Conservation (phyloP, 2,888 invertebrate species). For the Onchidella celtica region DNA sequence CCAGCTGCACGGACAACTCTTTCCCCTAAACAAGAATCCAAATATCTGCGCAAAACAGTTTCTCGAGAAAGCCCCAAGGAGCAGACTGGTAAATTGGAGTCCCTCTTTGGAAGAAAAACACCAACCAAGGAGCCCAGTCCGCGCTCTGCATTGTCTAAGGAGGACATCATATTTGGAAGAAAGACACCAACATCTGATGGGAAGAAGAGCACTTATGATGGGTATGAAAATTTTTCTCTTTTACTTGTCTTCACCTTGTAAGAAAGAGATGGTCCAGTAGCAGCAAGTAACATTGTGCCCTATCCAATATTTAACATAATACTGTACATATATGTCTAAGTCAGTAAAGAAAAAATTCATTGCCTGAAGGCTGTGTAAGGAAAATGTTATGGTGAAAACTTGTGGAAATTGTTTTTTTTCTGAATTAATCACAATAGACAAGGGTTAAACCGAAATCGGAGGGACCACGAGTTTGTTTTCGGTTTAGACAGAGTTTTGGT, state of each 20-base stretch:
- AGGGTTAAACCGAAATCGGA: too few relatives aligned
- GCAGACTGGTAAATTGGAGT: slow-evolving; percentile 30
- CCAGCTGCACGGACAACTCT: slow-evolving; percentile 37
- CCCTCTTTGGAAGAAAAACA: slow-evolving; percentile 45
- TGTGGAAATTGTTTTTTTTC: too few relatives aligned
- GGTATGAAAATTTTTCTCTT: slow-evolving; percentile 21
- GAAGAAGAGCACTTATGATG: slow-evolving; percentile 27
- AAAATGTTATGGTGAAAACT: too few relatives aligned
- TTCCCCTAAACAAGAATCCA: slow-evolving; percentile 37
- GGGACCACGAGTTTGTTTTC: too few relatives aligned
- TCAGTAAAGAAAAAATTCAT: too few relatives aligned
- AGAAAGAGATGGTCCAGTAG: too few relatives aligned
- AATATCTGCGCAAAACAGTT: slow-evolving; percentile 31
- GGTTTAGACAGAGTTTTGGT: too few relatives aligned
- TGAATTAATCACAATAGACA: too few relatives aligned
- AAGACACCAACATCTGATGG: slow-evolving; percentile 61
- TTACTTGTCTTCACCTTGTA: neutral
- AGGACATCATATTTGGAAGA: slow-evolving; percentile 69
- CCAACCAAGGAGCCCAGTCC: slow-evolving; percentile 33
- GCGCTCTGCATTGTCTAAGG: slow-evolving; percentile 57
- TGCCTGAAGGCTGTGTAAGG: too few relatives aligned
- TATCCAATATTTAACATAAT: neutral
- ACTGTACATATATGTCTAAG: neutral
- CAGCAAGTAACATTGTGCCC: too few relatives aligned
- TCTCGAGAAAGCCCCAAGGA: slow-evolving; percentile 33